Base-by-base conservation (phyloP, 2,113 vertebrate genomes). In the Anguilla japonica region DNA sequence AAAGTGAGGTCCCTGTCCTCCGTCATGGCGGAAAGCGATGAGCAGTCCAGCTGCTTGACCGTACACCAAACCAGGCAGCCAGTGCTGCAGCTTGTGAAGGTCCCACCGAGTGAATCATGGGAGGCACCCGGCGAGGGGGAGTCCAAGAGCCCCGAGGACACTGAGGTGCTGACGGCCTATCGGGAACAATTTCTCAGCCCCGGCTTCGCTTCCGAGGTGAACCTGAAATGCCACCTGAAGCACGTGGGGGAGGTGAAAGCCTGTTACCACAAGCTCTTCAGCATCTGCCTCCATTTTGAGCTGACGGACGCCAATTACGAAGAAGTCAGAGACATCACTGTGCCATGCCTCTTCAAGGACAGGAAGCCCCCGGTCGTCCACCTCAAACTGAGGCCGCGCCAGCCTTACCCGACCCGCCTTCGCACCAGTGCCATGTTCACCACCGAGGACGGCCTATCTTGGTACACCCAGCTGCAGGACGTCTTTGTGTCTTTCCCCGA, bases 21-120 rank as follows among this genome's bases (percentile, higher is more conserved):
- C 0, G 92, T 97, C 11, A 91, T 97, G 92, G 93, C 95, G 0
- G 97, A 97, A 88, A 96, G 94, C 9, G 96, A 97, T 84, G 96
- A 93, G 39, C 95, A 97, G 43, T 93, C 94, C 0, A 93, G 92
- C 0, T 41, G 90, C 0, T 89, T 98, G 9, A 96, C 95, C 0
- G 89, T 98, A 0, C 96, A 95, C 81, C 93, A 86, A 34, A 93
- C 94, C 0, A 90, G 93, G 0, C 84, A 46, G 0, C 87, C 91
- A 0, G 86, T 96, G 0, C 60, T 98, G 2, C 87, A 57, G 79
- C 91, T 98, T 83, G 79, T 90, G 0, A 88, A 92, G 41, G 79
- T 88, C 22, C 83, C 26, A 1, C 29, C 1, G 1, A 5, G 20
- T 0, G 78, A 67, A 29, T 78, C 79, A 5, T 79, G 1, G 0